phyloP scores from a whole-genome alignment of 2,797 vertebrate species.

The Platalea minor region DNA sequence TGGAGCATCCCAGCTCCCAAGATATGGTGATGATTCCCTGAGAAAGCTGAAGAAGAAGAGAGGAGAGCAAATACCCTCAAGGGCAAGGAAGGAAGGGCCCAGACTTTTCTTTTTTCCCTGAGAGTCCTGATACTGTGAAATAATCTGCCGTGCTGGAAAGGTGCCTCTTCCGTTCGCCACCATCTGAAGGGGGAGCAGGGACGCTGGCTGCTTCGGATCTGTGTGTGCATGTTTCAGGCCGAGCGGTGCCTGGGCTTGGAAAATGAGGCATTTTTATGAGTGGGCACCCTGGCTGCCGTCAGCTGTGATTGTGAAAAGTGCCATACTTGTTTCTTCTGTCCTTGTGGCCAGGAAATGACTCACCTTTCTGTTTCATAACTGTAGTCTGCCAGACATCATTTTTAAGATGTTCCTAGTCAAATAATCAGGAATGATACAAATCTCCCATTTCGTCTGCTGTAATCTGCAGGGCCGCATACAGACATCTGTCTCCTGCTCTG shows the following conservation, averaged over 20 bases:
- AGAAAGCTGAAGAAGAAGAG: background rate
- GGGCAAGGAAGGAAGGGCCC: background rate
- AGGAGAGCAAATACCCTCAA: background rate
- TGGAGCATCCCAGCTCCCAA: background rate
- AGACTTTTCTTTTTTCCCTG: background rate
- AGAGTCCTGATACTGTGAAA: background rate
- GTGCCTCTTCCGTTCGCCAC: background rate
- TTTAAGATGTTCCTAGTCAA: background rate
- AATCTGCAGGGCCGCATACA: background rate
- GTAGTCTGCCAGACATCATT: background rate
- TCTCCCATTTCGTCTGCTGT: background rate
- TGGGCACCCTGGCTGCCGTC: background rate
- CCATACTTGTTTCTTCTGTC: background rate
- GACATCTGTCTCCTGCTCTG: background rate
- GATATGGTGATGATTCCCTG: background rate
- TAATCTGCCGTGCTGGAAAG: background rate
- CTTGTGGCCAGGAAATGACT: background rate
- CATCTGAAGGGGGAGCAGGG: background rate
- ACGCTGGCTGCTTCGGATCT: background rate
- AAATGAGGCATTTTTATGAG: background rate
- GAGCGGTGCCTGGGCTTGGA: accelerated
- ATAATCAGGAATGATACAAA: background rate
- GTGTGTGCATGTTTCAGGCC: accelerated
- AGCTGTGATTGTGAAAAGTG: background rate
- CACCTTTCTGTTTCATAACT: constrained; percentile 4